Evolutionary conservation across 2,888 invertebrate species (phyloP).

Genomic region (Onthophagus sagittarius): DNA sequence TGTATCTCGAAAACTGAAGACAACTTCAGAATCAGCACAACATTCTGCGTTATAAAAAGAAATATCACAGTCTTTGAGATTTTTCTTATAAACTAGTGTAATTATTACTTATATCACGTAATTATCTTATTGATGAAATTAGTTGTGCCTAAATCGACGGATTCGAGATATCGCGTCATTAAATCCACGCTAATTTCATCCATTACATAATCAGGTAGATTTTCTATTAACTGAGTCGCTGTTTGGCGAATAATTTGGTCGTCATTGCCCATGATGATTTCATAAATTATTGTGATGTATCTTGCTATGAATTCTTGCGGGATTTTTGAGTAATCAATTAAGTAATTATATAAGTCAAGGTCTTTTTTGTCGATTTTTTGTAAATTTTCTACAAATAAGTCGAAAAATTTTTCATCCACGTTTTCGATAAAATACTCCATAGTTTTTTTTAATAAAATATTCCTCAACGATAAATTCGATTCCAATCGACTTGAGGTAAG

Average conservation of each 20-base stretch:
- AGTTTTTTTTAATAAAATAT: slow-evolving; percentile 14
- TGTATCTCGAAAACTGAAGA: too few species aligned
- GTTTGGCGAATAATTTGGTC: background rate
- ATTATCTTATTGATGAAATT: too few species aligned
- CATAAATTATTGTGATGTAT: background rate
- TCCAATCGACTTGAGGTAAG: slow-evolving; percentile 4
- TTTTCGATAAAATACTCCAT: slow-evolving; percentile 8
- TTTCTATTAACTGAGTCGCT: background rate
- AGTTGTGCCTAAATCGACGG: too few species aligned
- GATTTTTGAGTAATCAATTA: background rate
- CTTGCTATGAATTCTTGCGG: background rate
- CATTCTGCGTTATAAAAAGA: too few species aligned
- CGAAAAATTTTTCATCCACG: background rate
- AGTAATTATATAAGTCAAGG: slow-evolving; percentile 4
- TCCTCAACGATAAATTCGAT: slow-evolving; percentile 13
- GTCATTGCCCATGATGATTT: background rate
- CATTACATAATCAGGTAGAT: background rate
- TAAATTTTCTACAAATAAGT: slow-evolving; percentile 3
- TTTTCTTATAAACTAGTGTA: too few species aligned
- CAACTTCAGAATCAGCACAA: too few species aligned
- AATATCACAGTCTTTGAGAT: too few species aligned
- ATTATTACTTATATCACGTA: too few species aligned
- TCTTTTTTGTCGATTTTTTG: slow-evolving; percentile 3
- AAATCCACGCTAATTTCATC: background rate
- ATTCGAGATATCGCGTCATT: background rate